These are phyloP conservation scores for Cinclus cinclus DNA, from an alignment of 2,113 vertebrate genomes.

Conservation along the genomic window DNA sequence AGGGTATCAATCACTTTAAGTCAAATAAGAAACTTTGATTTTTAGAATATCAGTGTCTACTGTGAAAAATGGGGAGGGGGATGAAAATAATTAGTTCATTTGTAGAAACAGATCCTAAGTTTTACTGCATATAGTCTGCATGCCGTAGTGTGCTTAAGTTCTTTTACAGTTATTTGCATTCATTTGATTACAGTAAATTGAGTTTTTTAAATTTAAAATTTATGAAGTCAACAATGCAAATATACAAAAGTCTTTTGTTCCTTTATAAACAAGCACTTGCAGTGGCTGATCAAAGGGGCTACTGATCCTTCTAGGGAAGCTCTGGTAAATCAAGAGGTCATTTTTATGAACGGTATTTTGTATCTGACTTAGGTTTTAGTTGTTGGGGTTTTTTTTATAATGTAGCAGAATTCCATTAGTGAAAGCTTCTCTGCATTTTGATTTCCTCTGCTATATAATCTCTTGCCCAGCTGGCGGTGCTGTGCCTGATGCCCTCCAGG, in stretches of 20 bases:
- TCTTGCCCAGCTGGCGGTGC: not conserved
- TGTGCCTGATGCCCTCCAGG: not conserved
- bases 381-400: not conserved
- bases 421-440: not conserved
- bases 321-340: not conserved
- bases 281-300: not conserved
- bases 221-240: not conserved
- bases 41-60: not conserved
- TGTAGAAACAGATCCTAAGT: not conserved
- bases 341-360: slow-evolving; percentile 14
- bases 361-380: not conserved
- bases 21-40: not conserved
- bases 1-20: not conserved
- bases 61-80: not conserved
- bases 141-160: not conserved
- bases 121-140: not conserved
- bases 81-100: not conserved
- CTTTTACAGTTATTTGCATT: not conserved
- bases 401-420: not conserved
- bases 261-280: slow-evolving; percentile 20
- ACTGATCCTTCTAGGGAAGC: not conserved
- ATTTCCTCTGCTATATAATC: not conserved
- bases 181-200: not conserved
- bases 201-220: slow-evolving; percentile 7
- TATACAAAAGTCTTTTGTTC: slow-evolving; percentile 11